Evolutionary conservation across 2,888 invertebrate genomes (phyloP).

Genomic region (Pomacea canaliculata): DNA sequence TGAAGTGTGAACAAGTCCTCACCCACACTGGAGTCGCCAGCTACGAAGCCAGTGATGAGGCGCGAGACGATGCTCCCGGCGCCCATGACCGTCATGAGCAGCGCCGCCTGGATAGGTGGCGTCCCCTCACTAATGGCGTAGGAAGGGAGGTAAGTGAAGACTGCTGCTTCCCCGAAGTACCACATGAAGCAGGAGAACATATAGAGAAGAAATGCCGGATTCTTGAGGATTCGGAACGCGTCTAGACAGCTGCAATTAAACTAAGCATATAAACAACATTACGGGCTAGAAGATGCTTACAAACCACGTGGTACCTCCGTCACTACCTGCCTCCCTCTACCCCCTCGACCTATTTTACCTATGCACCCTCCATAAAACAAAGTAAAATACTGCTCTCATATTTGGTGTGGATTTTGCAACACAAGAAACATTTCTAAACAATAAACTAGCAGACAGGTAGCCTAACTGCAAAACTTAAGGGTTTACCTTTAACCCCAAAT

Average conservation of each 20-base stretch:
- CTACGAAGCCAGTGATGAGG: slow-evolving; percentile 31
- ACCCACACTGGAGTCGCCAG: slow-evolving; percentile 27
- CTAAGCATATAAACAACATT: not conserved
- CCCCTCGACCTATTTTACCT: too few species aligned
- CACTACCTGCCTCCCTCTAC: too few species aligned
- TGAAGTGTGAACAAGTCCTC: not conserved
- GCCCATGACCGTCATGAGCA: slow-evolving; percentile 31
- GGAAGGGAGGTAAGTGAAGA: slow-evolving; percentile 32
- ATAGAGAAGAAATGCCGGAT: slow-evolving; percentile 23
- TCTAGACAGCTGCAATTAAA: not conserved
- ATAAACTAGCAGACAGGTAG: too few species aligned
- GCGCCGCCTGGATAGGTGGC: slow-evolving; percentile 25
- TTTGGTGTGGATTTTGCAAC: too few species aligned
- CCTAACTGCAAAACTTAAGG: too few species aligned
- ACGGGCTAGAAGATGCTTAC: not conserved
- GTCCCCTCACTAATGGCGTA: slow-evolving; percentile 30
- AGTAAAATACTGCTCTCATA: too few species aligned
- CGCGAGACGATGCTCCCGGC: slow-evolving; percentile 30
- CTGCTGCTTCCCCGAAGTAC: slow-evolving; percentile 29
- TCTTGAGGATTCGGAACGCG: slow-evolving; percentile 4
- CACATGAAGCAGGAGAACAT: slow-evolving; percentile 26
- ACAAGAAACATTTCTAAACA: too few species aligned
- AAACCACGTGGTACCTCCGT: too few species aligned
- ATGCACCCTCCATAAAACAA: too few species aligned
- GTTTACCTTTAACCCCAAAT: too few species aligned